Base-by-base conservation (phyloP, 2,888 invertebrate genomes). In the Dioctria linearis region DNA sequence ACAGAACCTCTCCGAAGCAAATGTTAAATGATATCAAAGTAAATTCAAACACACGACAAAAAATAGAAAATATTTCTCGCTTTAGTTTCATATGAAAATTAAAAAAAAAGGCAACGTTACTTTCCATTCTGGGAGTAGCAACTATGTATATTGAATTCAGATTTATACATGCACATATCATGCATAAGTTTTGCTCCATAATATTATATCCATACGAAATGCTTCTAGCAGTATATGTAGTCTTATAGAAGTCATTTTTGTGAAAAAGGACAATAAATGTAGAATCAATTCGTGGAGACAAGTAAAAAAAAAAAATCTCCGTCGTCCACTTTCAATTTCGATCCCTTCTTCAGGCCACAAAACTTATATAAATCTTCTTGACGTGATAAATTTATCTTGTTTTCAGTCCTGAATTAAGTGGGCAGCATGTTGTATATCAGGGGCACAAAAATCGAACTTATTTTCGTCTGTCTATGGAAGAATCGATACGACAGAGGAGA, bases 121-220 rank as follows among this genome's bases (percentile, higher is more conserved):
- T 46, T 46, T 46, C 46, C 46, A 46, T 46, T 46, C 46, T 46
- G 46, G 8, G 46, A 46, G n/a, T n/a, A 51, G 37, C 51, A 71
- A 51, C 71, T 54, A 40, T n/a, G n/a, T n/a, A n/a, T 51, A 71
- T 54, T 39, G 25, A 25, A 54, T 25, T 37, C 37, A n/a, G 51
- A 51, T 71, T 71, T 71, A 71, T 71, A 51, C 25, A 71, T 71
- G 71, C 71, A 51, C 71, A 71, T 71, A 49, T 71, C 39, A 71
- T 71, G 71, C 71, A 71, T 51, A 54, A 51, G 39, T 11, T 25
- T 39, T 37, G 11, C 71, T 71, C 51, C 71, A 71, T 71, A 71
- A 71, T n/a, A n/a, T n/a, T n/a, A n/a, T n/a, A n/a, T n/a, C n/a
- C n/a, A n/a, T n/a, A n/a, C n/a, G n/a, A n/a, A n/a, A n/a, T 71